Conservation (phyloP, 2,113 vertebrate genomes). For the Atlantisia rogersi region DNA sequence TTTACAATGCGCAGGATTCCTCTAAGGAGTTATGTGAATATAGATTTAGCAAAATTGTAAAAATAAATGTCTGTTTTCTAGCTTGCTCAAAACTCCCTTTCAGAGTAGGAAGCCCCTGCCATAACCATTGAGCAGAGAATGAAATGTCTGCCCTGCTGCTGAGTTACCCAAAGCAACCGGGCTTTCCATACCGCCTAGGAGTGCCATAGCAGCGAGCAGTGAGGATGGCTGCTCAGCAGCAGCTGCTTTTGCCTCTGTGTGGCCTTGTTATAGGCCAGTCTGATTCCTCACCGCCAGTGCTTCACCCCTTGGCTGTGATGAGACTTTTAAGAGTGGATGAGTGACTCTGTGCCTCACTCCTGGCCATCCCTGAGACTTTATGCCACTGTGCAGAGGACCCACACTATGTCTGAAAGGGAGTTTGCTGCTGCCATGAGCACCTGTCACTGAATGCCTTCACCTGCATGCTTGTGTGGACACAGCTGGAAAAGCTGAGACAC, state of each 20-base stretch:
- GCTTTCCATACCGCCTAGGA: not conserved
- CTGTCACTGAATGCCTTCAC: not conserved
- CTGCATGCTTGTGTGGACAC: accelerated
- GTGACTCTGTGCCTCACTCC: not conserved
- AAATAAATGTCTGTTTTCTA: not conserved
- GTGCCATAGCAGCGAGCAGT: not conserved
- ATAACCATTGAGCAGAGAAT: not conserved
- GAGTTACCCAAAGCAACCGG: not conserved
- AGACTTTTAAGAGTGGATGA: not conserved
- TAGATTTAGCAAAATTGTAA: not conserved
- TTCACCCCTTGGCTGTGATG: not conserved
- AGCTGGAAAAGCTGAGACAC: not conserved
- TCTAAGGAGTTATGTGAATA: not conserved
- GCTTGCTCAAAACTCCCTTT: not conserved
- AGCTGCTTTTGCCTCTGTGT: not conserved
- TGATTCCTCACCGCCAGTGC: not conserved
- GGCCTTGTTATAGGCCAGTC: not conserved
- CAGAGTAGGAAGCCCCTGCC: not conserved
- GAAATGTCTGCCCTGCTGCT: not conserved
- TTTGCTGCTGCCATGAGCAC: not conserved
- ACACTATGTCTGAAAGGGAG: not conserved
- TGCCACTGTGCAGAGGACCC: not conserved
- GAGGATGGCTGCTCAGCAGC: not conserved
- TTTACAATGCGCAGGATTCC: not conserved
- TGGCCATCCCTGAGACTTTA: not conserved